Evolutionary conservation across 2,113 vertebrate species (phyloP), one percentile per base, ranked within the genome.

Genomic region (Chamaetylas fuelleborni): DNA sequence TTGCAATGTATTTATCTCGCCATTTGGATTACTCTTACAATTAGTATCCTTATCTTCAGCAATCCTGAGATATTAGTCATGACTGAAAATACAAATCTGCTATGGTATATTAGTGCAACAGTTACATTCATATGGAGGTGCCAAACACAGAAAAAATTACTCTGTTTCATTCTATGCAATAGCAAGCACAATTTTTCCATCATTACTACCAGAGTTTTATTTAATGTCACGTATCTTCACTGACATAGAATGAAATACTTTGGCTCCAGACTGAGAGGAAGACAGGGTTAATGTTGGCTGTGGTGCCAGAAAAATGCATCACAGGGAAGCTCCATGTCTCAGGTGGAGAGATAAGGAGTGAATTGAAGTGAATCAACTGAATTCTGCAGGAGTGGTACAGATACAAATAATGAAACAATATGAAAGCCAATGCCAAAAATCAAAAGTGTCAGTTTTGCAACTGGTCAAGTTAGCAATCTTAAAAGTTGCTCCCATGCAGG

Each of bases 21-120:
- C 36, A 51, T 86, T 74, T 71, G 53, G 16, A 31, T 92, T 92
- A 77, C 43, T 61, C 33, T 77, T 84, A 57, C 60, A 74, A 51
- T 81, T 73, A 86, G 43, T 45, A 77, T 57, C 28, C 62, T 93
- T 93, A 62, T 78, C 71, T 90, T 88, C 65, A 91, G 82, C 69
- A 67, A 92, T 78, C 60, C 72, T 60, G 34, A 86, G 33, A 45
- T 53, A 57, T 28, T 61, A 95, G 66, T 69, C 66, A 77, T 11
- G 24, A 92, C 36, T 38, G 57, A 87, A 92, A 91, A 67, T 12
- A 85, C 50, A 71, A n/a, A 81, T 2, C 15, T 45, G 47, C 81
- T 89, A 19, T 9, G 24, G 23, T 50, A 4, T 36, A 65, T 69
- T 26, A 70, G 22, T n/a, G 71, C 45, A 81, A 50, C 10, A 57